Evolutionary conservation across 2,113 vertebrate species (phyloP).

Genomic region (Semnornis frantzii): DNA sequence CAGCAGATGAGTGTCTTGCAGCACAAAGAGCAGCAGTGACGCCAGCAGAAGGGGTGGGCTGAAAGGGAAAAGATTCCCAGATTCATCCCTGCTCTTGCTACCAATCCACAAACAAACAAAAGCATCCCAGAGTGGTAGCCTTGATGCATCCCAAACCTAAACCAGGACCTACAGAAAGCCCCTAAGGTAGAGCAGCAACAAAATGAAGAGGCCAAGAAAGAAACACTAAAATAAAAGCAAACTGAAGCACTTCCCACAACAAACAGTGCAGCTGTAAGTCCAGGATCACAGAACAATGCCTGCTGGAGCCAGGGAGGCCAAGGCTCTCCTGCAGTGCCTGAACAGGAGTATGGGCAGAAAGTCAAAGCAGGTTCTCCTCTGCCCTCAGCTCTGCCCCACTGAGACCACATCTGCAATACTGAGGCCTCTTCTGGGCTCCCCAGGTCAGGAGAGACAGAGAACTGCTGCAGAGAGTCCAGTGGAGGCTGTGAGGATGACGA

Average conservation of each 20-base stretch:
- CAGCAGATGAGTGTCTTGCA: neutral
- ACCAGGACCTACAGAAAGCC: neutral
- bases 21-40: neutral
- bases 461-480: too few species aligned
- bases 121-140: fast-evolving
- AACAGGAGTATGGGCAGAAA: too few species aligned
- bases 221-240: neutral
- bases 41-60: neutral
- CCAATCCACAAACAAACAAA: neutral
- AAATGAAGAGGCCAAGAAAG: too few species aligned
- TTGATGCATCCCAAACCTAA: neutral
- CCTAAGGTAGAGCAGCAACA: neutral
- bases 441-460: too few species aligned
- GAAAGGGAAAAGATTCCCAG: neutral
- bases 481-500: too few species aligned
- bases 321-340: too few species aligned
- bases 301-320: too few species aligned
- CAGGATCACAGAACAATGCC: neutral
- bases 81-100: neutral
- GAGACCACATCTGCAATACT: too few species aligned
- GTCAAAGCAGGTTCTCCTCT: too few species aligned
- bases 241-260: neutral
- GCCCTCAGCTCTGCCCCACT: too few species aligned
- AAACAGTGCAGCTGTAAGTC: neutral
- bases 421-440: too few species aligned